A percentile compares a stretch with the other conserved stretches of the same genome.
These are phyloP conservation scores for Apotomis turbidana DNA, from an alignment of 2,888 invertebrate genomes.

Conservation along the genomic window DNA sequence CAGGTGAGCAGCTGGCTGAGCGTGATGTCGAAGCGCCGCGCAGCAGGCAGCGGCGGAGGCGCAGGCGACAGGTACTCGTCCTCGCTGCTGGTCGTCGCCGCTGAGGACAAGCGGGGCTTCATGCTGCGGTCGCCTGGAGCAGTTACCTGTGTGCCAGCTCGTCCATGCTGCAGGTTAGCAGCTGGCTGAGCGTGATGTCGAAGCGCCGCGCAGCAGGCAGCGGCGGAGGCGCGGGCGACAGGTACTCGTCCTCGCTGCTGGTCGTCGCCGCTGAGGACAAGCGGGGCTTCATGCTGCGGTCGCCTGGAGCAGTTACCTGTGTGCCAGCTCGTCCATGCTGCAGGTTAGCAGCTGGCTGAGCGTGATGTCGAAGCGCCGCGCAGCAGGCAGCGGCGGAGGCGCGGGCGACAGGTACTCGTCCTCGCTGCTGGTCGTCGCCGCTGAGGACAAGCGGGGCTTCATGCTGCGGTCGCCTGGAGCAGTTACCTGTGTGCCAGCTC, in stretches of 20 bases:
- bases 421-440: constrained; percentile 83
- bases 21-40: constrained; percentile 88
- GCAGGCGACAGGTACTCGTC: constrained; percentile 89
- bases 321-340: constrained; percentile 91
- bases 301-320: constrained; percentile 67
- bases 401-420: constrained; percentile 89
- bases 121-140: constrained; percentile 48
- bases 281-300: too few relatives aligned
- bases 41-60: constrained; percentile 79
- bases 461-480: too few relatives aligned
- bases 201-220: constrained; percentile 82
- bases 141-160: constrained; percentile 87
- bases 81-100: constrained; percentile 83
- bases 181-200: constrained; percentile 92
- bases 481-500: constrained; percentile 87
- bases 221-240: constrained; percentile 85
- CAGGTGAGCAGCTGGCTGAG: constrained; percentile 92
- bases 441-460: constrained; percentile 21
- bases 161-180: constrained; percentile 91
- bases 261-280: constrained; percentile 67
- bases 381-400: constrained; percentile 79
- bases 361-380: constrained; percentile 88
- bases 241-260: constrained; percentile 87
- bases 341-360: constrained; percentile 92
- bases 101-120: constrained; percentile 47